These are phyloP conservation scores for Leucopternis melanops DNA, from an alignment of 2,113 vertebrate species.

Conservation along the genomic window DNA sequence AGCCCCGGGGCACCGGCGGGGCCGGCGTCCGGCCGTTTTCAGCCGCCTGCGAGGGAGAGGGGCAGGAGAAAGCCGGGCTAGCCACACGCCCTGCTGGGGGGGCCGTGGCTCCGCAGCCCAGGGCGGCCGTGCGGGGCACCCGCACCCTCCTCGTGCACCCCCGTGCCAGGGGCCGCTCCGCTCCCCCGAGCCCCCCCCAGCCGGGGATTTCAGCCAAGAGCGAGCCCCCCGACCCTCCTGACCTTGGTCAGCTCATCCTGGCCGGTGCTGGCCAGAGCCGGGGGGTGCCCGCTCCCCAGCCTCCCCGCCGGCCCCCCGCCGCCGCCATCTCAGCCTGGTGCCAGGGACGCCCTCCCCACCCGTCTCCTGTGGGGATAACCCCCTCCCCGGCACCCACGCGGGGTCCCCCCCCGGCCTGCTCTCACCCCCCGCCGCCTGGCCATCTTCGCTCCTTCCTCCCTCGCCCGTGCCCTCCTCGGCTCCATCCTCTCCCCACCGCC, in stretches of 20 bases:
- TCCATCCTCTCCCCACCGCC: not conserved
- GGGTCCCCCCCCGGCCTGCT: too few relatives aligned
- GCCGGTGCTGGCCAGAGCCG: not conserved
- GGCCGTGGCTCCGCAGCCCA: not conserved
- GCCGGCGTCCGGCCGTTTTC: not conserved
- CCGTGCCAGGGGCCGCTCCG: accelerated
- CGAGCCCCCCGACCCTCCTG: not conserved
- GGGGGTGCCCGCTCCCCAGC: not conserved
- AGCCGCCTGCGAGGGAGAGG: not conserved
- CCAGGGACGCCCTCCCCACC: too few relatives aligned
- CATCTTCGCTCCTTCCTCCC: not conserved
- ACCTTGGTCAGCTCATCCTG: not conserved
- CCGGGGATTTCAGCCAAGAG: not conserved
- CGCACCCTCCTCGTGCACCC: not conserved
- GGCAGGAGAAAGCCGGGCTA: not conserved
- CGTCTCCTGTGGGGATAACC: too few relatives aligned
- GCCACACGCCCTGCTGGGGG: not conserved
- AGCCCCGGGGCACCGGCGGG: not conserved
- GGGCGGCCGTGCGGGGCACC: not conserved
- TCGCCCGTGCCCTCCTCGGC: accelerated
- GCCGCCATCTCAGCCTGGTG: too few relatives aligned
- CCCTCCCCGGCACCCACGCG: too few relatives aligned
- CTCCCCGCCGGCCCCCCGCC: not conserved
- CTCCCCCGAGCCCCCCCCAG: not conserved
- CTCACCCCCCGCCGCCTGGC: not conserved